These are phyloP conservation scores for Dunckerocampus dactyliophorus DNA, from an alignment of 2,113 vertebrate species.

Conservation along the genomic window DNA sequence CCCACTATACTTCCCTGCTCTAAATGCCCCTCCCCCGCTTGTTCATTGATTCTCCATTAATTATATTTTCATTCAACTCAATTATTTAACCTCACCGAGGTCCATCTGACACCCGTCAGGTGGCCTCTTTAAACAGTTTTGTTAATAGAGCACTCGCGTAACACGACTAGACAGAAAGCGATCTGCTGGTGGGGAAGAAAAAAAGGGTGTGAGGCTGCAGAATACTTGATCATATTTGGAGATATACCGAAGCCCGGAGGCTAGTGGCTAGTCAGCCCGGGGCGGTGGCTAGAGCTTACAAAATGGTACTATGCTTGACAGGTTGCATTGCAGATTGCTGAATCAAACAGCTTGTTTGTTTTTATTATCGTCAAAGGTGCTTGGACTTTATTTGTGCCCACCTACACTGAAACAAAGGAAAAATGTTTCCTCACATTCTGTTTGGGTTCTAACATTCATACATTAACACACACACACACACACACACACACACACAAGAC, in stretches of 20 bases:
- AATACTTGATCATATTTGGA: slow-evolving; percentile 50
- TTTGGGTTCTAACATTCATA: slow-evolving; percentile 19
- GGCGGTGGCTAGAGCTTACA: slow-evolving; percentile 43
- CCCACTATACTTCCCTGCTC: slow-evolving; percentile 44
- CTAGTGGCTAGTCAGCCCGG: slow-evolving; percentile 30
- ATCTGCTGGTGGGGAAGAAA: slow-evolving; percentile 19
- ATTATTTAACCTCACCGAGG: slow-evolving; percentile 67
- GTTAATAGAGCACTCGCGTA: slow-evolving; percentile 38
- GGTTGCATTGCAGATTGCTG: slow-evolving; percentile 36
- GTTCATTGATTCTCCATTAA: slow-evolving; percentile 78
- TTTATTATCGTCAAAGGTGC: slow-evolving; percentile 44
- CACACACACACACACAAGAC: slow-evolving; percentile 12
- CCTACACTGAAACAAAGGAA: not conserved
- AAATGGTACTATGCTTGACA: slow-evolving; percentile 37
- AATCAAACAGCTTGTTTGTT: slow-evolving; percentile 29
- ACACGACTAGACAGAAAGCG: slow-evolving; percentile 26
- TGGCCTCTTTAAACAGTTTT: slow-evolving; percentile 53
- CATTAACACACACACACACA: slow-evolving; percentile 9
- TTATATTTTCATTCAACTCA: slow-evolving; percentile 75
- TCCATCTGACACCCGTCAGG: slow-evolving; percentile 56
- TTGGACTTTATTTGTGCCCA: not conserved
- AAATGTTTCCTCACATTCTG: not conserved
- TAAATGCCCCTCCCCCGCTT: slow-evolving; percentile 43
- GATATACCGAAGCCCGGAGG: slow-evolving; percentile 50
- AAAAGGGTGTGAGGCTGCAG: slow-evolving; percentile 35